Base-by-base conservation (phyloP, 2,888 invertebrate species). In the Tenthredo amoena region DNA sequence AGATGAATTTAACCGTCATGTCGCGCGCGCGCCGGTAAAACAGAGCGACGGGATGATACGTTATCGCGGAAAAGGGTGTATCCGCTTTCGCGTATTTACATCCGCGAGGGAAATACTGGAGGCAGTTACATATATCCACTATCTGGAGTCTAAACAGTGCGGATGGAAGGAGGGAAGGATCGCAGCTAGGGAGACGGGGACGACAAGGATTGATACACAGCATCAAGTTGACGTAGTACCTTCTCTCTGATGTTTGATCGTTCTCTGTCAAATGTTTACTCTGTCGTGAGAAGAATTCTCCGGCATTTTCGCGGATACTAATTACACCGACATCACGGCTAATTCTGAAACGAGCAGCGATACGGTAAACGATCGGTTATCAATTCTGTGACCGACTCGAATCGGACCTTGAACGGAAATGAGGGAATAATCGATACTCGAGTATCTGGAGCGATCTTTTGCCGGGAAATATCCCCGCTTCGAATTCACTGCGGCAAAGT, bases 121-220 rank as follows among this genome's bases (percentile, higher is more conserved):
- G 68, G 18, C 68, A 34, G 68, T 68, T 18, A 68, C 34, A 68
- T 34, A 68, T 34, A 68, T 34, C 62, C 26, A 26, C 62, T 26
- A 62, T 62, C 62, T 26, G 26, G 26, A 26, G 62, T 26, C 26
- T 26, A 62, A 62, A 26, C 62, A 62, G 62, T 21, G 50, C 21
- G 62, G 62, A 21, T 62, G 26, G 55, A 62, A 62, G 62, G 26
- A 62, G 10, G 3, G 26, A 62, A 47, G 47, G 58, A 21, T 58
- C 1, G 21, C 7, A 58, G 58, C 58, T 58, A 10, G 65, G 65
- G 21, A 65, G 26, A 65, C 31, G 68, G 18, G 34, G 15, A 6
- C 31, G 68, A 68, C 68, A 68, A 68, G 34, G 68, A 68, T 68
- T 68, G 68, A 68, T 68, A 68, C 68, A 68, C 31, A 18, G 68